These are phyloP conservation scores for Mormyrops attenuatus DNA, from an alignment of 2,797 vertebrate species.

Conservation along the genomic window DNA sequence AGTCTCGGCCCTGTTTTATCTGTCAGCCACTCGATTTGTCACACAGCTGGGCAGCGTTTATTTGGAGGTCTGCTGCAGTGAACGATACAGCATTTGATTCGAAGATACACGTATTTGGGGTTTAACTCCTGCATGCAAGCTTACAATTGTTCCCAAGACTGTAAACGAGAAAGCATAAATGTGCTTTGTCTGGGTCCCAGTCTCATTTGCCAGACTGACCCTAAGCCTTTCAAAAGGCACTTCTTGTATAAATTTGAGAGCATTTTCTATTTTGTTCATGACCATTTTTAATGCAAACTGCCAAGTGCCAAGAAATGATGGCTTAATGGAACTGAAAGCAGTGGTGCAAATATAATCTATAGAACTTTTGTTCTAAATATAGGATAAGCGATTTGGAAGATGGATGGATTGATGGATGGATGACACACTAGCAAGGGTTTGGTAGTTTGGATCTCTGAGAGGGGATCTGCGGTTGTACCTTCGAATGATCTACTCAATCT, in stretches of 20 bases:
- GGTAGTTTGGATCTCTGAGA: background rate
- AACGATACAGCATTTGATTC: background rate
- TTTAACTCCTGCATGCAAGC: background rate
- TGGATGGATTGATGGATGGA: background rate
- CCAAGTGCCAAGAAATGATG: background rate
- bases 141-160: background rate
- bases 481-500: background rate
- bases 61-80: background rate
- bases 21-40: background rate
- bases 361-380: background rate
- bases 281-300: background rate
- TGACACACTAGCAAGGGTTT: background rate
- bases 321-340: background rate
- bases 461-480: background rate
- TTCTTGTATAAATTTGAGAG: background rate
- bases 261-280: background rate
- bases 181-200: background rate
- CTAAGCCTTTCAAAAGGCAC: background rate
- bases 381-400: background rate
- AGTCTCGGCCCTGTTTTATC: background rate
- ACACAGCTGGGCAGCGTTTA: background rate
- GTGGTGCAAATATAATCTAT: background rate
- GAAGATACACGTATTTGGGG: background rate
- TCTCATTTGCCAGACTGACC: background rate
- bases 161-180: background rate